These are phyloP conservation scores for Bujurquina vittata DNA, from an alignment of 2,113 vertebrate species.

Conservation along the genomic window DNA sequence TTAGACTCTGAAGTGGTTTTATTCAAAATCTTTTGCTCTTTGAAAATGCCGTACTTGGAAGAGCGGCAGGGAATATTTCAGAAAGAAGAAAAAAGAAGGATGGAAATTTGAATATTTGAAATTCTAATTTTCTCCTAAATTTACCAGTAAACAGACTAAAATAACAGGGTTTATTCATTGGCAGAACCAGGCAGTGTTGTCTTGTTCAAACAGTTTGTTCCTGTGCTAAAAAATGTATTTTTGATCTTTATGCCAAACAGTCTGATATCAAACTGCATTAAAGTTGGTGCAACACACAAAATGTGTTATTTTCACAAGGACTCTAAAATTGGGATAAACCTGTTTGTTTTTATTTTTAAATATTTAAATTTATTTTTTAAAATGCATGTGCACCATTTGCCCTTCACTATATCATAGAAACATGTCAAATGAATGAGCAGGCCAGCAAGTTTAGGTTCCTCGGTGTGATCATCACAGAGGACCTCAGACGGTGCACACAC, in stretches of 20 bases:
- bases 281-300: not conserved
- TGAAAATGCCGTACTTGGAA: not conserved
- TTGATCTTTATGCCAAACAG: not conserved
- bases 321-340: not conserved
- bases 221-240: not conserved
- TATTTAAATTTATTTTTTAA: no score
- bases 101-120: not conserved
- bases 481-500: not conserved
- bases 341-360: no score
- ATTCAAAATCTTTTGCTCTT: not conserved
- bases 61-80: conserved; percentile 1
- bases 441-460: not conserved
- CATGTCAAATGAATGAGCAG: not conserved
- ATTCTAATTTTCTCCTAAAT: not conserved
- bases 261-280: not conserved
- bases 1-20: not conserved
- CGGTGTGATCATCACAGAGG: not conserved
- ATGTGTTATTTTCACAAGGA: not conserved
- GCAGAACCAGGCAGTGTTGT: not conserved
- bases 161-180: not conserved
- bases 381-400: not conserved
- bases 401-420: not conserved
- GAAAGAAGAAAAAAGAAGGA: not conserved
- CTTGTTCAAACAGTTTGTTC: not conserved
- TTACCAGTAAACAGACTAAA: not conserved